Base-by-base conservation (phyloP, 2,888 invertebrate genomes). In the Lasius platythorax region DNA sequence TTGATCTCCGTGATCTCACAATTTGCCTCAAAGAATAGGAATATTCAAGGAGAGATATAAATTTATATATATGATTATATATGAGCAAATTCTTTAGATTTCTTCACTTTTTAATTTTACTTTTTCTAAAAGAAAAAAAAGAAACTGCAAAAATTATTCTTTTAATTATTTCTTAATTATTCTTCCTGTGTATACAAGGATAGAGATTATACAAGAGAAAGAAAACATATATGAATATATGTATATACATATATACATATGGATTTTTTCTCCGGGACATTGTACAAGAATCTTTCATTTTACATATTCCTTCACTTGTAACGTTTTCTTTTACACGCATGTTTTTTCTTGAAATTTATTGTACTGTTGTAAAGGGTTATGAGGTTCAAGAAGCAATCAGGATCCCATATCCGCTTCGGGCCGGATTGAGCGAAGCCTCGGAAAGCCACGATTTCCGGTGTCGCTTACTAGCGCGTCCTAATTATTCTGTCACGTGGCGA, bases 361-460 rank as follows among this genome's bases (percentile, higher is more conserved):
- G 37, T 30, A n/a, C n/a, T 37, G 3, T 28, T 64, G 1, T 30
- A 37, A 76, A 18, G 56, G 18, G n/a, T 56, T 70, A 68, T 67
- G 23, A 76, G 78, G 73, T 85, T 86, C 82, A 78, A 74, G 61
- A 85, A 89, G 84, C 88, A 92, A 92, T 92, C 90, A 91, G 88
- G 88, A 90, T 92, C 91, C 74, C 83, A 67, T 92, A 90, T 88
- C 88, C 81, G 85, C 85, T 87, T 68, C 64, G 81, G 82, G 75
- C 85, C 91, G 90, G 92, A 92, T 92, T 92, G 89, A 84, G 85
- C 87, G 92, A 92, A 92, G 92, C 93, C 92, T 92, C 84, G 87
- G 87, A 89, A 89, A 88, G 87, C 88, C 89, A 61, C 58, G 87
- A 91, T 91, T 92, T 93, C 93, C 93, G 92, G 92, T 91, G 92